These are phyloP conservation scores for Varanus komodoensis DNA, from an alignment of 2,113 vertebrate genomes.

Conservation along the genomic window DNA sequence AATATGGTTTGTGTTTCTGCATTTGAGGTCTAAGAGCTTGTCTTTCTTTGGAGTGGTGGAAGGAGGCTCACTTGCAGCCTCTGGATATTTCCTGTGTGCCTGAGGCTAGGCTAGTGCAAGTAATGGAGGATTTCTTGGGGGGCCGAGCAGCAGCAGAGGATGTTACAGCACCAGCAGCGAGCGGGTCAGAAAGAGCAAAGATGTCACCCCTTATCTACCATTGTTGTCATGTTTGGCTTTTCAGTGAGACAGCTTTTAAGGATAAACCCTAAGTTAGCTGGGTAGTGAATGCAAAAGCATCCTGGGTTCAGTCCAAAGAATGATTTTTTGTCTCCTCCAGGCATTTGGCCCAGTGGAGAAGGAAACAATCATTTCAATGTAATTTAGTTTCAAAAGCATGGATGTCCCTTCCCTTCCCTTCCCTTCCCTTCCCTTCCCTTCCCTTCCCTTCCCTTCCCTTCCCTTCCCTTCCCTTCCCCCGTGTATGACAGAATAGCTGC, in stretches of 20 bases:
- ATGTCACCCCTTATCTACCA: neutral
- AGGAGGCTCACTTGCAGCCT: neutral
- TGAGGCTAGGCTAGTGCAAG: neutral
- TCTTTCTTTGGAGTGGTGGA: neutral
- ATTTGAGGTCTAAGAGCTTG: neutral
- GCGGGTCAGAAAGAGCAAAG: accelerated
- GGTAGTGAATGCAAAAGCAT: accelerated
- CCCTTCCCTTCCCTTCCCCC: neutral
- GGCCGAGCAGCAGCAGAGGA: neutral
- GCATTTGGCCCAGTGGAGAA: too few species aligned
- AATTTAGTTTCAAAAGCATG: neutral
- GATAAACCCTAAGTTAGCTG: neutral
- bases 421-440: neutral
- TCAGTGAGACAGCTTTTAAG: neutral
- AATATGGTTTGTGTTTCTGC: neutral
- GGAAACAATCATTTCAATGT: too few species aligned
- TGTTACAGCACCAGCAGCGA: neutral
- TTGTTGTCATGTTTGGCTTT: neutral
- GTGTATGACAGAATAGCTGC: neutral
- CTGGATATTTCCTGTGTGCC: neutral
- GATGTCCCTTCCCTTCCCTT: accelerated
- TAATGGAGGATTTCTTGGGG: neutral
- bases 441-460: accelerated
- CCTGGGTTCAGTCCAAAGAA: accelerated
- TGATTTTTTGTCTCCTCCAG: neutral